Conservation (phyloP, 1,140 invertebrate genomes). For the Galleria mellonella region DNA sequence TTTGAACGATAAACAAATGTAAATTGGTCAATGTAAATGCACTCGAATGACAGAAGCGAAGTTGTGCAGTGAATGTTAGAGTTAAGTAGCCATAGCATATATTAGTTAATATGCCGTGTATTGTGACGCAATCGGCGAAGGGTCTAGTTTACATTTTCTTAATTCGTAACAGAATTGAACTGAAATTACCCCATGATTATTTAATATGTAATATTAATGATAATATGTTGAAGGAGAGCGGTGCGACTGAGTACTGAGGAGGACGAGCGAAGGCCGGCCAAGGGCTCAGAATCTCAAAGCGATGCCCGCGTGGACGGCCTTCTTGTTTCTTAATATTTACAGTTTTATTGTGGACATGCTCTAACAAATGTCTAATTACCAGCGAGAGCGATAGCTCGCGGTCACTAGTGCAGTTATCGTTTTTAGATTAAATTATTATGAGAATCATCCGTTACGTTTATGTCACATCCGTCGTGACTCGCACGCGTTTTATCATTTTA, state of each 20-base stretch:
- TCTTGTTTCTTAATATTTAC: constrained; percentile 14
- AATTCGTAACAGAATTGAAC: constrained; percentile 28
- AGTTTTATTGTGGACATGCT: constrained; percentile 17
- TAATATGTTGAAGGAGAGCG: constrained; percentile 31
- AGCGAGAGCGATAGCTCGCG: constrained; percentile 14
- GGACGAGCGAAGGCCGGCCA: constrained; percentile 24
- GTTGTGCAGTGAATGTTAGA: constrained; percentile 4
- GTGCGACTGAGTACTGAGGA: constrained; percentile 30
- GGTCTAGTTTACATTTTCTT: constrained; percentile 16
- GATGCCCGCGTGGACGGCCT: constrained; percentile 23
- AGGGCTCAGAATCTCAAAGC: constrained; percentile 55
- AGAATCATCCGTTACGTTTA: constrained; percentile 21
- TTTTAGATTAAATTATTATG: constrained; percentile 32
- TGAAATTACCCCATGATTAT: constrained; percentile 48
- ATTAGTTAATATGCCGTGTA: constrained; percentile 1
- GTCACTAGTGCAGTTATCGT: constrained; percentile 24
- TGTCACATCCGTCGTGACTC: constrained; percentile 28
- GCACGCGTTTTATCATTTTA: constrained; percentile 47
- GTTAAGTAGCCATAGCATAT: constrained; percentile 10
- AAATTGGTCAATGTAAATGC: background rate
- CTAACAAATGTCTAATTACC: constrained; percentile 19
- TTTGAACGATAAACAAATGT: too few relatives aligned
- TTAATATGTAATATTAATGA: constrained; percentile 24
- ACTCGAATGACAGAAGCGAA: background rate
- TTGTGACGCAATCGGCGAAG: constrained; percentile 5